Base-by-base conservation (phyloP, 2,797 vertebrate species). In the Sebastes taczanowskii region DNA sequence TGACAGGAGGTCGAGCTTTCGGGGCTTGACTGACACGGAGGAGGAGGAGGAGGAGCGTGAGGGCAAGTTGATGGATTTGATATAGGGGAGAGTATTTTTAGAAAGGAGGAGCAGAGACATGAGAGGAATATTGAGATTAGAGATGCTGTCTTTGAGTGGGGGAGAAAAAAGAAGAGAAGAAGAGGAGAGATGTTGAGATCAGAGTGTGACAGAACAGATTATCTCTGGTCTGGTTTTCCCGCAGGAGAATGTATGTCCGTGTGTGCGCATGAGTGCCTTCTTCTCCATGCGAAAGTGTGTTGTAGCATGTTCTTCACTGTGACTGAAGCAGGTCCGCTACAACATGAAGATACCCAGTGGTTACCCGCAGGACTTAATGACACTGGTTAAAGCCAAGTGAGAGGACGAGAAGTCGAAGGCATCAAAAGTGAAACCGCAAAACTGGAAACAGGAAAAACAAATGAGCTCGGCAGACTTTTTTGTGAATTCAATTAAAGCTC, bases 41-140 rank as follows among this genome's bases (percentile, higher is more conserved):
- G 64, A 85, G 69, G 77, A 80, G 72, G 81, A 90, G 78, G 81
- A 86, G 91, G 88, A 88, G 90, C 82, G 8, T 52, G 78, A 81
- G 82, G 78, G 85, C 83, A 92, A 94, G 92, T 94, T 93, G 91
- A 93, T 90, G 92, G 78, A 92, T 94, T 86, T 92, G 87, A 94
- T 89, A 92, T 90, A 72, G 87, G 38, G 85, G 82, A 79, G 93
- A 90, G 80, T 92, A 92, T 92, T 95, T 94, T 93, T 94, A 93
- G 91, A 85, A 88, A 88, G 86, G 79, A 88, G 78, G 81, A 90
- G 81, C 74, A 4, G 78, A 81, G 78, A 86, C 87, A 91, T 61
- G 80, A 86, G 82, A 83, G 74, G 87, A 91, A 92, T 90, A 80
- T 71, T 78, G 71, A 91, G 64, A 83, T 83, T 58, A 80, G 74